Percentiles rank a stretch among this genome's conserved stretches.
These are phyloP conservation scores for Fissipunctia ypsillon DNA, from an alignment of 2,888 invertebrate species.

Conservation along the genomic window DNA sequence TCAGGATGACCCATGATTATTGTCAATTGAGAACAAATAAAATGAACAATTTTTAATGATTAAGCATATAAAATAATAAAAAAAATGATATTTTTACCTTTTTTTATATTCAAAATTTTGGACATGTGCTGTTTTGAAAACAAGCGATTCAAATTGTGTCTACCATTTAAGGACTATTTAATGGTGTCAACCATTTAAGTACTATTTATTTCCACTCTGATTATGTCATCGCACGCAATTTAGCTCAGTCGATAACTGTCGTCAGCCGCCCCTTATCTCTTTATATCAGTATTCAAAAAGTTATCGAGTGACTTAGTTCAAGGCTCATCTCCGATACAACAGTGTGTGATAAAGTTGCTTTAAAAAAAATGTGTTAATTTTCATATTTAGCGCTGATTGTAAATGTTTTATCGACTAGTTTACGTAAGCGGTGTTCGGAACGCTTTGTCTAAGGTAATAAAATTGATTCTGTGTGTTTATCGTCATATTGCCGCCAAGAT, in stretches of 20 bases:
- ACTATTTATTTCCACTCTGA: not conserved
- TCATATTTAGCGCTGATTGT: conserved; percentile 6
- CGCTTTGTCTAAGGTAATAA: conserved; percentile 15
- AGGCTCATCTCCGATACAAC: conserved; percentile 59
- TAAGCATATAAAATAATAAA: too few relatives aligned
- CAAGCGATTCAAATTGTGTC: too few relatives aligned
- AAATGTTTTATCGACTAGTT: not conserved
- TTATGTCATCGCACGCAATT: conserved; percentile 53
- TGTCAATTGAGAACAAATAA: too few relatives aligned
- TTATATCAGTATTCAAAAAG: conserved; percentile 49
- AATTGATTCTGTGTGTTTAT: conserved; percentile 1
- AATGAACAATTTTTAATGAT: too few relatives aligned
- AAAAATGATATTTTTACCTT: too few relatives aligned
- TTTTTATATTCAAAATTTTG: too few relatives aligned
- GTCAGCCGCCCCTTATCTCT: conserved; percentile 55
- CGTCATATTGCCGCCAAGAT: not conserved
- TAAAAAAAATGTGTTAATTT: conserved; percentile 7
- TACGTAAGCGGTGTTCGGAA: not conserved
- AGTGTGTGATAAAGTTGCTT: conserved; percentile 29
- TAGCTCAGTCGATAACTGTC: conserved; percentile 61
- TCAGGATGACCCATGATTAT: too few relatives aligned
- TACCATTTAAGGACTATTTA: too few relatives aligned
- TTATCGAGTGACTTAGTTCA: conserved; percentile 65
- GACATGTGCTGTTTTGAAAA: too few relatives aligned
- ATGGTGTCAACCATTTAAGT: too few relatives aligned